phyloP scores from a whole-genome alignment of 1,140 invertebrate genomes.

The Drosophila hydei region DNA sequence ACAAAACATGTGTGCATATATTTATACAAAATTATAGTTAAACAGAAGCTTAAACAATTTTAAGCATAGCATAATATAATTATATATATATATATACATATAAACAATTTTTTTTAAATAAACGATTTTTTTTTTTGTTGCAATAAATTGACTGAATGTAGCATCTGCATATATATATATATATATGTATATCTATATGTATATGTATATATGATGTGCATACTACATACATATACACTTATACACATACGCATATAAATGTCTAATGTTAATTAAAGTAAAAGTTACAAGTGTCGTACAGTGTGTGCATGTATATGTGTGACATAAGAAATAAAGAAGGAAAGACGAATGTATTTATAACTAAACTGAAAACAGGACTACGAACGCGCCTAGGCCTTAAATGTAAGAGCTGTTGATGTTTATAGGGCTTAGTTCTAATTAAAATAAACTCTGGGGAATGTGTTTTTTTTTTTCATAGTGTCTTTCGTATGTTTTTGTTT shows the following conservation, averaged over 20 bases:
- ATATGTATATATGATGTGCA: constrained; percentile 22
- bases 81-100: too few species aligned
- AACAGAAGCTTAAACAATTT: constrained; percentile 20
- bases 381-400: constrained; percentile 28
- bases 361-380: constrained; percentile 3
- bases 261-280: constrained; percentile 66
- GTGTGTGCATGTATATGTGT: constrained; percentile 44
- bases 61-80: constrained; percentile 24
- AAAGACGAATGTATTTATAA: constrained; percentile 2
- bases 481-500: constrained; percentile 15
- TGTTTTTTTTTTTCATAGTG: constrained; percentile 22
- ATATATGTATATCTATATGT: constrained; percentile 25
- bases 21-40: constrained; percentile 10
- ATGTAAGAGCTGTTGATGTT: constrained; percentile 36
- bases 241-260: constrained; percentile 45
- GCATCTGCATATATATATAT: constrained; percentile 30
- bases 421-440: constrained; percentile 51
- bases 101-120: not conserved
- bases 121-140: constrained; percentile 52
- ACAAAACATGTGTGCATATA: constrained; percentile 20
- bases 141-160: constrained; percentile 78
- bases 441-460: constrained; percentile 21
- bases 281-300: constrained; percentile 30
- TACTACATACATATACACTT: constrained; percentile 22
- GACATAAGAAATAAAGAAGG: not conserved